Evolutionary conservation across 2,113 vertebrate species (phyloP).

Genomic region (Oreochromis aureus): DNA sequence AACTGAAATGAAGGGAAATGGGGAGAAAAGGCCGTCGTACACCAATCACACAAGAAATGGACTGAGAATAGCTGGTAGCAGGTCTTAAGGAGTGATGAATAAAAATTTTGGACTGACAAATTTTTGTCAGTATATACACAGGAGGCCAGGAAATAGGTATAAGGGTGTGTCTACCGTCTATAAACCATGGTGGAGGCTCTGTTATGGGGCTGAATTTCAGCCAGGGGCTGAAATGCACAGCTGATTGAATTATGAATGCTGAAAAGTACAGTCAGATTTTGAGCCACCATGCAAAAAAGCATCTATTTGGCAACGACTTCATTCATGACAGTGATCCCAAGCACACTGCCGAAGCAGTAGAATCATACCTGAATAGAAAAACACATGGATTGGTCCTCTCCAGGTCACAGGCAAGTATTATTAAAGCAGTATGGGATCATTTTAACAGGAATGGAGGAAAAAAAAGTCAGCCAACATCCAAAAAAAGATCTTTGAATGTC

Average conservation of each 20-base stretch:
- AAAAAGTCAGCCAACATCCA: not conserved
- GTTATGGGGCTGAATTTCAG: not conserved
- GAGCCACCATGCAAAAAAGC: not conserved
- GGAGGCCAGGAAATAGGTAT: no score
- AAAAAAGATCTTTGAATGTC: not conserved
- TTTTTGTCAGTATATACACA: not conserved
- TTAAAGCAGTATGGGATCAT: not conserved
- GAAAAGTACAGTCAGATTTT: not conserved
- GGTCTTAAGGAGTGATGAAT: not conserved
- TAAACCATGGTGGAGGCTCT: no score
- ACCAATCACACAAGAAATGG: not conserved
- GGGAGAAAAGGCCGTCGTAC: fast-evolving
- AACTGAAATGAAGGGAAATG: not conserved
- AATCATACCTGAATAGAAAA: not conserved
- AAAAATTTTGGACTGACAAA: not conserved
- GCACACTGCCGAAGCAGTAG: not conserved
- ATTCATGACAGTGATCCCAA: not conserved
- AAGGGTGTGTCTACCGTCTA: no score
- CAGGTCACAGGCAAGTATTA: not conserved
- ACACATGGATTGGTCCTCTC: no score
- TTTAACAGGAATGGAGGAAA: not conserved
- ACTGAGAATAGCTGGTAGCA: not conserved
- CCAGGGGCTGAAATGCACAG: not conserved
- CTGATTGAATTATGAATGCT: not conserved
- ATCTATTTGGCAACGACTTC: fast-evolving